Conservation (phyloP, 2,888 invertebrate species). For the Drosophila multiciliata region DNA sequence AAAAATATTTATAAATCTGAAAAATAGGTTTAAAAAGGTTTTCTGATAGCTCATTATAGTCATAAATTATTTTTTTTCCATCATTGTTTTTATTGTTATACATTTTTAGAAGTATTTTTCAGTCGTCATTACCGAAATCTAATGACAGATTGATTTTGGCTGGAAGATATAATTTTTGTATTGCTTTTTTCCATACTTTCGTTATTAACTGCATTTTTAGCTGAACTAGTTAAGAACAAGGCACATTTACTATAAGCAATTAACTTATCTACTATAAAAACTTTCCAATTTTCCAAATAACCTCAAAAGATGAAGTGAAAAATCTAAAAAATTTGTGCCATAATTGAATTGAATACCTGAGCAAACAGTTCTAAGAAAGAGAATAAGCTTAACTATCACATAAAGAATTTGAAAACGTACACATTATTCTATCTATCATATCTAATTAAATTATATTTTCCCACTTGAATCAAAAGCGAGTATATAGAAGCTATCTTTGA, state of each 20-base stretch:
- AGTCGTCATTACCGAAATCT: background rate
- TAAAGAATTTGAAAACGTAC: conserved; percentile 9
- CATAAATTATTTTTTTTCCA: background rate
- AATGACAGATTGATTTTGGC: background rate
- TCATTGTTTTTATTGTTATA: background rate
- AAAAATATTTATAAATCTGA: background rate
- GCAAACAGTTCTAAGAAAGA: conserved; percentile 28
- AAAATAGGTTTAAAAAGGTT: background rate
- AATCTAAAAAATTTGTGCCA: conserved; percentile 45
- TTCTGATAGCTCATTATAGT: background rate
- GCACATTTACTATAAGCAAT: conserved; percentile 17
- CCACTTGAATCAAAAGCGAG: background rate
- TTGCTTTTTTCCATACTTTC: background rate
- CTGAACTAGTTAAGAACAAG: conserved; percentile 29
- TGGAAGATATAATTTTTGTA: too few species aligned
- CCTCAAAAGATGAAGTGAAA: conserved; percentile 9
- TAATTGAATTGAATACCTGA: conserved; percentile 59
- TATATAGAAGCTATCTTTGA: background rate
- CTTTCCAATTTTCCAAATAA: conserved; percentile 1
- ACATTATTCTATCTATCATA: conserved; percentile 26
- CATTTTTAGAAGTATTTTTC: background rate
- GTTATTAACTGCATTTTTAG: background rate
- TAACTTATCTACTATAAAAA: background rate
- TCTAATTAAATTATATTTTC: conserved; percentile 27
- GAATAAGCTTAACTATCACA: background rate